Conservation (phyloP, 2,113 vertebrate species). For the Tringa solitaria region DNA sequence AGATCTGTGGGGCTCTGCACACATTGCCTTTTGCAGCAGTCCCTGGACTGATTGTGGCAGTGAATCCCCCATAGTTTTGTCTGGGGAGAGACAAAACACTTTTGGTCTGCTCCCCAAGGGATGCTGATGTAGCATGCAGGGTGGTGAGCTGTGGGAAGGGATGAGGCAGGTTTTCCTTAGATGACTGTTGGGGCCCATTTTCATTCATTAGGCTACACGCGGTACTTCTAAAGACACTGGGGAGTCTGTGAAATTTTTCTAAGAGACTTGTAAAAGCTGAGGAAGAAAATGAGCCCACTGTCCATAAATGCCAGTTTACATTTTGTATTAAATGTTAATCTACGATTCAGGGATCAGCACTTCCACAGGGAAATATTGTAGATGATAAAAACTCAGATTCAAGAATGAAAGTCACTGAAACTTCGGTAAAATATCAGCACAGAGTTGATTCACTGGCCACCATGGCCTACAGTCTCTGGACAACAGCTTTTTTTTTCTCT, state of each 20-base stretch:
- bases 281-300: not conserved
- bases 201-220: not conserved
- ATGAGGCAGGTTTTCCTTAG: not conserved
- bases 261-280: not conserved
- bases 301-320: not conserved
- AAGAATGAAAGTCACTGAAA: not conserved
- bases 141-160: not conserved
- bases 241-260: not conserved
- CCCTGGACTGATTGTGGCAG: not conserved
- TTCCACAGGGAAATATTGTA: not conserved
- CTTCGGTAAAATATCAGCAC: not conserved
- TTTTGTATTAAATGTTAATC: not conserved
- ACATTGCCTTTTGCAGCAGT: not conserved
- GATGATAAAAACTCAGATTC: not conserved
- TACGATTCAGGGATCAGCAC: not conserved
- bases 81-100: not conserved
- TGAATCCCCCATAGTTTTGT: not conserved
- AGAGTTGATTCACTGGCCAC: rapidly evolving
- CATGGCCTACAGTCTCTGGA: not conserved
- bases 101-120: not conserved
- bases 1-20: not conserved
- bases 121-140: not conserved
- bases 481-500: not conserved
- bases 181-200: not conserved
- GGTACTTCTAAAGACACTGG: not conserved